Conservation (phyloP, 2,797 vertebrate species). For the Oreochromis grahami region DNA sequence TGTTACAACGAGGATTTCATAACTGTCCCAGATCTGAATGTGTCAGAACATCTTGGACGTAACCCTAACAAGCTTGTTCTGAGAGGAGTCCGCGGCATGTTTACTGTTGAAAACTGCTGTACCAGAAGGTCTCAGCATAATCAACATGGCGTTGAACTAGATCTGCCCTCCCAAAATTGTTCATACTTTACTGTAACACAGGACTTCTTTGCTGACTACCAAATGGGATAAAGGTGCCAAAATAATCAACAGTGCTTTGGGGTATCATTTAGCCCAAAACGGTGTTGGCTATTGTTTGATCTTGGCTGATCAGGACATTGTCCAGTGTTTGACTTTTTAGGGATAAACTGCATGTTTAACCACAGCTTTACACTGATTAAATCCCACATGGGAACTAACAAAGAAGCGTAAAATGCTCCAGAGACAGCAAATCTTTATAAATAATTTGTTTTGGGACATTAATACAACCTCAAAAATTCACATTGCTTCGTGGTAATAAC, state of each 20-base stretch:
- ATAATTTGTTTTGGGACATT: background rate
- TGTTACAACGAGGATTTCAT: background rate
- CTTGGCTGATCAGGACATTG: background rate
- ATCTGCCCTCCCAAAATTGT: background rate
- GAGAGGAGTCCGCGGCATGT: background rate
- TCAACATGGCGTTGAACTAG: background rate
- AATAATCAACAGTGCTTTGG: background rate
- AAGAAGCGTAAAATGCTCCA: background rate
- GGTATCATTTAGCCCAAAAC: background rate
- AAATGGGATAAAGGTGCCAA: background rate
- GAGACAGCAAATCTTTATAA: background rate
- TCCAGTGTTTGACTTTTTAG: background rate
- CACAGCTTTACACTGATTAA: background rate
- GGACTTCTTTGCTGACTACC: background rate
- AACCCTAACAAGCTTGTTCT: background rate
- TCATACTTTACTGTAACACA: background rate
- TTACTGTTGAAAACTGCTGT: background rate
- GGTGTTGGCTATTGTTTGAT: background rate
- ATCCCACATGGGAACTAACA: background rate
- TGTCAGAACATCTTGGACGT: background rate
- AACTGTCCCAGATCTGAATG: background rate
- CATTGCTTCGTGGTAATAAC: background rate
- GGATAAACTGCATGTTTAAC: rapidly evolving
- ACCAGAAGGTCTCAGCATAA: background rate
- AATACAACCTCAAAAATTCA: background rate